Evolutionary conservation across 1,140 invertebrate genomes (phyloP), one percentile per base, ranked within the genome.

Genomic region (Aethina tumida): DNA sequence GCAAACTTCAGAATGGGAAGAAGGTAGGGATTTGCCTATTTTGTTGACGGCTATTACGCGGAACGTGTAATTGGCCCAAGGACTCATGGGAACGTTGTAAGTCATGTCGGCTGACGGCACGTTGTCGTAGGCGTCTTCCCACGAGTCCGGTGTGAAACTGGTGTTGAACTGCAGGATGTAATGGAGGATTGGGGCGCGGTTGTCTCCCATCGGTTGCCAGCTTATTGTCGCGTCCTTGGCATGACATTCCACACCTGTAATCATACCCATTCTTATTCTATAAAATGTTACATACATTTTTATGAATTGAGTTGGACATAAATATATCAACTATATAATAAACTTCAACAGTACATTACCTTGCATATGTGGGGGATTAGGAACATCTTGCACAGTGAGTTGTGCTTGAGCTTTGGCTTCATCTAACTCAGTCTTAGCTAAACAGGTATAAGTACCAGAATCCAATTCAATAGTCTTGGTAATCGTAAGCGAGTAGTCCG

Each of bases 11-110:
- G 83, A 84, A 64, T 90, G 77, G 29, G 67, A 41, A 43, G 92
- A 97, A 0, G 94, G 89, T 18, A 74, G 53, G 16, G 93, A 97
- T 4, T 75, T 73, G 0, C 95, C 95, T 50, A 97, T 87, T 65
- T 90, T 91, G 64, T 98, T 98, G 56, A 74, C 75, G 0, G 94
- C 92, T 36, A 92, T 73, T 3, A 98, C 88, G 22, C 94, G 70
- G 73, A 97, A 98, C 0, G 93, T 97, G 56, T 97, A 98, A 64
- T 97, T 97, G 1, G 89, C 78, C 85, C 88, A 96, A 0, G 93
- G 91, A 28, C 76, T 81, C 71, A 96, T 79, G 22, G 74, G 67
- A 2, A 73, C 73, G 1, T 70, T 74, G 51, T 81, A 87, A 1
- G 75, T 77, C 35, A 70, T 79, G 51, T 89, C 85, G 4, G 79